Base-by-base conservation (phyloP, 2,888 invertebrate species). In the Altica lythri region DNA sequence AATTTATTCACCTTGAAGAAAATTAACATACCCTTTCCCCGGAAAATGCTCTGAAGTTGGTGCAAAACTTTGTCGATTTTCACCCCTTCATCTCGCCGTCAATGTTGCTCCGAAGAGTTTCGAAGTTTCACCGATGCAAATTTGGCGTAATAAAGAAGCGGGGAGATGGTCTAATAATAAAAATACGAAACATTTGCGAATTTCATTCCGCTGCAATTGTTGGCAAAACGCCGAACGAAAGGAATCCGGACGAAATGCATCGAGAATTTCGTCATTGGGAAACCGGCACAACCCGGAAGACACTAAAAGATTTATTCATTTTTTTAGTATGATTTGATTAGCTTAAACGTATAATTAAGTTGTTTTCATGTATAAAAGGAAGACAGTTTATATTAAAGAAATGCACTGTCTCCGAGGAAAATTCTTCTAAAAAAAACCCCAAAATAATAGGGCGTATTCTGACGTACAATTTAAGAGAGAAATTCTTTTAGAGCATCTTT, bases 71-170 rank as follows among this genome's bases (percentile, higher is more conserved):
- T 40, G 42, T 37, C 57, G 50, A 53, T 55, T 59, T 35, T 55
- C 56, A 47, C 56, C 46, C 48, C 50, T 46, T 52, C 56, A 53
- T 53, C 57, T 52, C 51, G 32, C 37, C 59, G 48, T 55, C 57
- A 57, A 57, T 52, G 57, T 47, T 55, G 42, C 55, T 57, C 55
- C 51, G 47, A 55, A 57, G 55, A 60, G 60, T 47, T 55, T 61
- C 58, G 37, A 63, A 62, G 59, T 64, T 64, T 58, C 61, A 60
- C 57, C 64, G 66, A 68, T 68, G 67, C 62, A 68, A 69, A 68
- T 68, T 68, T 63, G 51, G 60, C 62, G 62, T 63, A 68, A 68
- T 68, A 68, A 68, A 68, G 67, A 67, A 67, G 64, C 69, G 69
- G 58, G 60, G 60, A 61, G 63, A 67, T 65, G 61, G 66, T 63